These are phyloP conservation scores for Stictocephala bisonia DNA, from an alignment of 2,888 invertebrate species.

Conservation along the genomic window DNA sequence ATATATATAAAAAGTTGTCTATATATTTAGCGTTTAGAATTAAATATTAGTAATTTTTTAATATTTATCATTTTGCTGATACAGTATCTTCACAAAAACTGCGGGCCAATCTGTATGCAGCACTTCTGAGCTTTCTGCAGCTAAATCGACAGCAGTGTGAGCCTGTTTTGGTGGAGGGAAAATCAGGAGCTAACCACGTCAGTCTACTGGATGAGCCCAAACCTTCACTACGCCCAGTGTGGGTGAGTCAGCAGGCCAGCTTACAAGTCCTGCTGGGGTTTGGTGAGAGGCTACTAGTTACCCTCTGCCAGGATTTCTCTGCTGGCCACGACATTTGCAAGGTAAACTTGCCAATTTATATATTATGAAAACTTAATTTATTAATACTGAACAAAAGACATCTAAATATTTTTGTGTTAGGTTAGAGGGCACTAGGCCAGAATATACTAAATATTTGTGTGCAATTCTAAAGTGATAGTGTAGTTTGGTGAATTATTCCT, in stretches of 20 bases:
- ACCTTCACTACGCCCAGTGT: background rate
- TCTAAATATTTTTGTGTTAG: background rate
- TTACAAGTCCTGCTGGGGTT: constrained; percentile 67
- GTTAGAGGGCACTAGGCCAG: background rate
- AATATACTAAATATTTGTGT: too few species aligned
- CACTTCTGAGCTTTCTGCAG: constrained; percentile 82
- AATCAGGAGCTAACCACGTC: background rate
- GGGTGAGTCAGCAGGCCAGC: constrained; percentile 21
- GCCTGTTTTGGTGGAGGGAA: background rate
- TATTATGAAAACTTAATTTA: too few species aligned
- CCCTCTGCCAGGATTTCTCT: constrained; percentile 86
- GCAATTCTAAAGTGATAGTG: too few species aligned
- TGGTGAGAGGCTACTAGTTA: constrained; percentile 84
- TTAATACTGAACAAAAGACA: too few species aligned
- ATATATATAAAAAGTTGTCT: too few species aligned
- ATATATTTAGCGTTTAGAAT: background rate
- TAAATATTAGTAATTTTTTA: constrained; percentile 5
- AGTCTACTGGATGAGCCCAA: constrained; percentile 21
- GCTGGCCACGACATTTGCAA: constrained; percentile 91
- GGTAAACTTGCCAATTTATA: constrained; percentile 60
- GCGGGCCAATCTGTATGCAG: constrained; percentile 87
- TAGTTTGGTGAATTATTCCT: too few species aligned
- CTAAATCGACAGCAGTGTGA: constrained; percentile 70
- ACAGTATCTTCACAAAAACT: constrained; percentile 86
- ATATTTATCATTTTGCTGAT: background rate